Conservation (phyloP, 2,888 invertebrate species). For the Ctena decussata region DNA sequence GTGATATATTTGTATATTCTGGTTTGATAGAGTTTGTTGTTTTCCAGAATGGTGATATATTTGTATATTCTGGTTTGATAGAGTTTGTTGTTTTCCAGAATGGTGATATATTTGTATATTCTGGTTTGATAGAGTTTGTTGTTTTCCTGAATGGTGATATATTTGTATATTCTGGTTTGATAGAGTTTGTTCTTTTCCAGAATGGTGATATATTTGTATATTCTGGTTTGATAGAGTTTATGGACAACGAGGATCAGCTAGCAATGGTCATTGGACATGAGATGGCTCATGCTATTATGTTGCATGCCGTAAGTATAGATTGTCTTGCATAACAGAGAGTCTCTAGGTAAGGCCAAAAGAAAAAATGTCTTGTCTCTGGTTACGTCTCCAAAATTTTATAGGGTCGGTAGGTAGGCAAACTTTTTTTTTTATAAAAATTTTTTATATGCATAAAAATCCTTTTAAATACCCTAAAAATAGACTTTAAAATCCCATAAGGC, state of each 20-base stretch:
- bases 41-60: constrained; percentile 89
- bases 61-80: constrained; percentile 89
- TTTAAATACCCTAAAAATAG: too few species aligned
- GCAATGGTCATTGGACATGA: constrained; percentile 89
- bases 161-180: constrained; percentile 89
- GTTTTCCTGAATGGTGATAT: constrained; percentile 89
- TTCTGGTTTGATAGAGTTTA: constrained; percentile 88
- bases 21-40: constrained; percentile 87
- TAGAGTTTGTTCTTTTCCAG: constrained; percentile 86
- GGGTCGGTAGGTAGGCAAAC: too few species aligned
- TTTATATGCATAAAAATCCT: too few species aligned
- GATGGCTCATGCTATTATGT: constrained; percentile 89
- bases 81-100: too few species aligned
- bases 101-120: too few species aligned
- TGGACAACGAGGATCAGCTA: constrained; percentile 88
- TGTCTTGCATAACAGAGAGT: too few species aligned
- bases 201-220: constrained; percentile 89
- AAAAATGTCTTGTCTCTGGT: too few species aligned
- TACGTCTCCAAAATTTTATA: too few species aligned
- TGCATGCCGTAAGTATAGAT: constrained; percentile 88
- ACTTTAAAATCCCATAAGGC: too few species aligned
- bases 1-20: constrained; percentile 89
- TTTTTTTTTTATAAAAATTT: too few species aligned
- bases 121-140: too few species aligned
- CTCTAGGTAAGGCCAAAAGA: too few species aligned